Conservation (phyloP, 2,113 vertebrate genomes). For the Machaerirhynchus nigripectus region DNA sequence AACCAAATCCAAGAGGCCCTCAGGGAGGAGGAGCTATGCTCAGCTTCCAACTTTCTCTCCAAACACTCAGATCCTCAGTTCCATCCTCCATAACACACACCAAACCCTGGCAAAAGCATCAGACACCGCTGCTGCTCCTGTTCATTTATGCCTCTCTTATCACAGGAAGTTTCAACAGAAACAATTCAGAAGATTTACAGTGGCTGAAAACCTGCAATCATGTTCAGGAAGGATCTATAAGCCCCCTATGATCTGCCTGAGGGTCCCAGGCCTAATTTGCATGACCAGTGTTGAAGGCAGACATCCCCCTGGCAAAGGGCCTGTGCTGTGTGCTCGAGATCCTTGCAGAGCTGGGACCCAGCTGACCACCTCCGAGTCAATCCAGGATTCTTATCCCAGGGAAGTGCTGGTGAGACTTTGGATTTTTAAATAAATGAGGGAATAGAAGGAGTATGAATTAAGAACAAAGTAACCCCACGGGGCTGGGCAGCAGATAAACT, state of each 20-base stretch:
- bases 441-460: background rate
- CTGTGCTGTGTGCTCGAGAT: background rate
- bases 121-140: background rate
- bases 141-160: background rate
- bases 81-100: background rate
- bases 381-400: background rate
- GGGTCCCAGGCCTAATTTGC: background rate
- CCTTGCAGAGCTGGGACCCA: background rate
- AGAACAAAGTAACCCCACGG: background rate
- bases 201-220: background rate
- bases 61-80: background rate
- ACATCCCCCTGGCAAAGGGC: background rate
- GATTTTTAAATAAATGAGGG: background rate
- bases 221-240: background rate
- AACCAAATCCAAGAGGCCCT: background rate
- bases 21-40: background rate
- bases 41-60: background rate
- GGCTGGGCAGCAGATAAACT: background rate
- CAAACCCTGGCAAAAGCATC: background rate
- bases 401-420: fast-evolving
- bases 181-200: background rate
- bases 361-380: background rate
- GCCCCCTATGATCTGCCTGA: fast-evolving
- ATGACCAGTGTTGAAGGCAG: background rate
- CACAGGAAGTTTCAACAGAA: background rate